phyloP scores from a whole-genome alignment of 1,140 invertebrate species.

The Subanguina moxae region DNA sequence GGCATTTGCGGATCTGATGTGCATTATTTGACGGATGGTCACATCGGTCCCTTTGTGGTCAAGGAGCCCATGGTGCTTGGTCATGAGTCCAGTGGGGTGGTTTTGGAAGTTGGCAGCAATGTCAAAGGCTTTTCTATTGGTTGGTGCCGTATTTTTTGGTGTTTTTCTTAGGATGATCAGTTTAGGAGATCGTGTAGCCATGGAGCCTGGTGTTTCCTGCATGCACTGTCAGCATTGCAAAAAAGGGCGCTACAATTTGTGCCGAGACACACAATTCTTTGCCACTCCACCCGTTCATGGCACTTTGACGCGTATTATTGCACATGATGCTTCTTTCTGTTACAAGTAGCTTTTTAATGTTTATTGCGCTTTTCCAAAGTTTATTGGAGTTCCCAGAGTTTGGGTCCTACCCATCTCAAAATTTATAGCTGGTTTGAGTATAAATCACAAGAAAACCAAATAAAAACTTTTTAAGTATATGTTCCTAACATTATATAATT shows the following conservation, averaged over 20 bases:
- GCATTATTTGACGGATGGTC: constrained; percentile 59
- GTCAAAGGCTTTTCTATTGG: neutral
- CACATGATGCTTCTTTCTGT: neutral
- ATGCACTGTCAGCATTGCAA: constrained; percentile 78
- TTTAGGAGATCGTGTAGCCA: constrained; percentile 79
- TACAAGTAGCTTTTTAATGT: neutral
- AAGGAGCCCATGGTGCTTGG: neutral
- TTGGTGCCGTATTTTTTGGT: too few relatives aligned
- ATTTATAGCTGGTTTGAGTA: too few relatives aligned
- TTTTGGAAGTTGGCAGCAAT: neutral
- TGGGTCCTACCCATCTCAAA: too few relatives aligned
- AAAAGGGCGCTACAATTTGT: constrained; percentile 81
- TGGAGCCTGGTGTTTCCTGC: constrained; percentile 85
- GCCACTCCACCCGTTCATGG: constrained; percentile 84
- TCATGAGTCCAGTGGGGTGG: neutral
- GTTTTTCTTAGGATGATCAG: neutral
- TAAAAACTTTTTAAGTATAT: too few relatives aligned
- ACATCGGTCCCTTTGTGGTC: neutral
- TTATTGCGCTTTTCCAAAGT: too few relatives aligned
- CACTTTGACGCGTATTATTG: constrained; percentile 65
- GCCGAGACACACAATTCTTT: constrained; percentile 76
- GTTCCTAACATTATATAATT: too few relatives aligned
- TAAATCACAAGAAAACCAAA: too few relatives aligned
- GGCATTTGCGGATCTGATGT: constrained; percentile 1
- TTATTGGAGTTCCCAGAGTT: too few relatives aligned